These are phyloP conservation scores for Goniozus legneri DNA, from an alignment of 1,140 invertebrate species.

Conservation along the genomic window DNA sequence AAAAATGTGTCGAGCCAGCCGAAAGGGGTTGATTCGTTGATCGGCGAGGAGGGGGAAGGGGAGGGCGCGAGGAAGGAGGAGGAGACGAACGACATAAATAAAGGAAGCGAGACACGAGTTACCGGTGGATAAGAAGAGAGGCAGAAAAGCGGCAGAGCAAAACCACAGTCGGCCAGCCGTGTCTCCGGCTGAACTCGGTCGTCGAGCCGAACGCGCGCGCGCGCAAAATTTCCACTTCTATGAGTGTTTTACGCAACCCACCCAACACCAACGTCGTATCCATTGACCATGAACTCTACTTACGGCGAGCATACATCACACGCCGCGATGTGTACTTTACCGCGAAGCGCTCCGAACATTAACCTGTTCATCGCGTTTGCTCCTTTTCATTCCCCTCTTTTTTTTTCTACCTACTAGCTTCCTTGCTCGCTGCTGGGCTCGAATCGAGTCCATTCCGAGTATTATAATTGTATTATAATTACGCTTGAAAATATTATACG, in stretches of 20 bases:
- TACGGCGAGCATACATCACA: slow-evolving; percentile 28
- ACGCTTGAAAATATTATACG: too few relatives aligned
- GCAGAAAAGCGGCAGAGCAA: slow-evolving; percentile 42
- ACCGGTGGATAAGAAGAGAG: slow-evolving; percentile 24
- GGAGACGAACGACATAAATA: slow-evolving; percentile 7
- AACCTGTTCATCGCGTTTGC: slow-evolving; percentile 20
- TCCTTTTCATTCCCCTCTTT: neutral
- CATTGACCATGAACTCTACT: slow-evolving; percentile 22
- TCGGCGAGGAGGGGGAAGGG: neutral
- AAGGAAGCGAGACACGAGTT: slow-evolving; percentile 1
- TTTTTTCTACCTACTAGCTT: neutral
- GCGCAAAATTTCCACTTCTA: slow-evolving; percentile 30
- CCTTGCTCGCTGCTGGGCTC: slow-evolving; percentile 1
- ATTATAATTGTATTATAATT: too few relatives aligned
- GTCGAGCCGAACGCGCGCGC: neutral
- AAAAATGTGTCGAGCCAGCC: too few relatives aligned
- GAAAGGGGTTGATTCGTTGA: slow-evolving; percentile 28
- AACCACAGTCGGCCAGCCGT: slow-evolving; percentile 43
- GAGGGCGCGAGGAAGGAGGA: slow-evolving; percentile 5
- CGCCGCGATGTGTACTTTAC: slow-evolving; percentile 24
- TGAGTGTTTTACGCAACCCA: slow-evolving; percentile 30
- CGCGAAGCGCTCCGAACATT: slow-evolving; percentile 21
- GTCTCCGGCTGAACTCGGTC: slow-evolving; percentile 36
- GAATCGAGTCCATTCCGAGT: slow-evolving; percentile 11
- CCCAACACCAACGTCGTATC: slow-evolving; percentile 11